Conservation (phyloP, 2,797 vertebrate species). For the Pseudochromis fuscus region DNA sequence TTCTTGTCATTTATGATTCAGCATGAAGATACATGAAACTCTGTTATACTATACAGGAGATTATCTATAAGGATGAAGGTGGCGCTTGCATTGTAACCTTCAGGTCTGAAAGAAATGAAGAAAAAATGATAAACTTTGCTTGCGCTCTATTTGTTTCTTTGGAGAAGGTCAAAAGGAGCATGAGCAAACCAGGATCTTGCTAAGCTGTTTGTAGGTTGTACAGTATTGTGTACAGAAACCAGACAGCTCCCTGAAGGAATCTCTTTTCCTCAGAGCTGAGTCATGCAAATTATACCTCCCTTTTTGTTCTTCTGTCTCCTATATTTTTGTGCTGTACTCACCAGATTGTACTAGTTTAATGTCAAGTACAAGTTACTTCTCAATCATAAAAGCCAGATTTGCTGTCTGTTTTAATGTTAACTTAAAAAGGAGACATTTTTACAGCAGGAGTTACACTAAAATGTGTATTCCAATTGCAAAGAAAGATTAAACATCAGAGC, state of each 20-base stretch:
- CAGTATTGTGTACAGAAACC: conserved; percentile 16
- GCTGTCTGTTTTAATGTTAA: not conserved
- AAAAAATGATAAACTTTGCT: not conserved
- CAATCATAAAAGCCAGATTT: not conserved
- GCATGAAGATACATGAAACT: not conserved
- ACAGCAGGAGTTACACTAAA: not conserved
- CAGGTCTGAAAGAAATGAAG: not conserved
- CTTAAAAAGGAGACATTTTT: not conserved
- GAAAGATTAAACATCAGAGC: not conserved
- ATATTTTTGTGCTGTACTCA: conserved; percentile 14
- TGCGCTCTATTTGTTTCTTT: not conserved
- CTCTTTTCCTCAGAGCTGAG: conserved; percentile 61
- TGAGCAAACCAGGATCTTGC: no score
- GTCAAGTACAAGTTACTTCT: not conserved
- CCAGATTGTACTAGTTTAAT: conserved; percentile 3
- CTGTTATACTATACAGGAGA: not conserved
- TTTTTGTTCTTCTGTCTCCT: conserved; percentile 8
- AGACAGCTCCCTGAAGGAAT: conserved; percentile 23
- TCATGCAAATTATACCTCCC: conserved; percentile 60
- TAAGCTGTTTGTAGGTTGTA: conserved; percentile 8
- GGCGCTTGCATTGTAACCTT: not conserved
- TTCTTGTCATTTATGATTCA: not conserved
- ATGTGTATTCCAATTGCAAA: not conserved
- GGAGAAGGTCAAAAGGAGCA: no score
- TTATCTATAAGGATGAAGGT: not conserved